Evolutionary conservation across 1,140 invertebrate species (phyloP), one percentile per base, ranked within the genome.

Genomic region (Cydia amplana): DNA sequence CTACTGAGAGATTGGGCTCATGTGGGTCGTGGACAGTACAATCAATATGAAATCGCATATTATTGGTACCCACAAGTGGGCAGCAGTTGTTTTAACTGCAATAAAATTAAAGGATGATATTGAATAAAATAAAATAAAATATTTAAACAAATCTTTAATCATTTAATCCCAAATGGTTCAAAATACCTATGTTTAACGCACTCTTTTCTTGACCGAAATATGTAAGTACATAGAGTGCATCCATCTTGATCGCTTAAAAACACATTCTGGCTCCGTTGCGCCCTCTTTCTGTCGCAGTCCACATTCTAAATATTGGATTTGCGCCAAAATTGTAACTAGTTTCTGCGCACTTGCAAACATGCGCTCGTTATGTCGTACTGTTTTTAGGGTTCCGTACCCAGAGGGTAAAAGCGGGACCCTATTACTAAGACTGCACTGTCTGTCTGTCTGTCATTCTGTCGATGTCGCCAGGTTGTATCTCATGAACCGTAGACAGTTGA

Each of bases 151-250:
- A 40, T 40, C 36, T 9, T 46, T 46, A 16, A 46, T 46, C 3
- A 46, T 46, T 46, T 46, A 14, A 2, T 46, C 4, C 10, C 14
- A 4, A 4, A 46, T 46, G 43, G 43, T 16, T 46, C 3, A 7
- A 18, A 51, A 51, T 51, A n/a, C n/a, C n/a, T n/a, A n/a, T 51
- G 4, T 18, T 51, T 60, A 60, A 5, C 18, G 36, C 36, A 36
- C 65, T 70, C 18, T 70, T 70, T 70, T 32, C 16, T 40, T 70
- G 65, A 70, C 65, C 65, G 43, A 70, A 70, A 40, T 70, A 70
- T 43, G 28, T 36, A 67, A n/a, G n/a, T 20, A 23, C 51, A 60
- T 20, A 60, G 65, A 43, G 65, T 70, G 65, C 65, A 43, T 36
- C 28, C n/a, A 40, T 36, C 28, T 70, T 36, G 55, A 40, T 18